Evolutionary conservation across 2,888 invertebrate species (phyloP).

Genomic region (Ornithoptera alexandrae): DNA sequence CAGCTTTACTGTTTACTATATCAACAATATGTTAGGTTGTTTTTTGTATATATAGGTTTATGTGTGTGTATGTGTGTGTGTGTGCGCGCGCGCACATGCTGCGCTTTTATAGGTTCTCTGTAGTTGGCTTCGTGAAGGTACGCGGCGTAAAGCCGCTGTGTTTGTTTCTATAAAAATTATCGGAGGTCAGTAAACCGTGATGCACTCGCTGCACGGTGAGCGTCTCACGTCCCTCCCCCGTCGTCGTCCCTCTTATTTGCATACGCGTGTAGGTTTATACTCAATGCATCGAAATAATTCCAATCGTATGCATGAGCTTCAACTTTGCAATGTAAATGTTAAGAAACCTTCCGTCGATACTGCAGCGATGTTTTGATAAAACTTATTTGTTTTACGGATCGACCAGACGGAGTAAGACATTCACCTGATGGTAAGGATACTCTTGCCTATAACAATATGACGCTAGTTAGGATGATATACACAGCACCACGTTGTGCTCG

Average conservation of each 20-base stretch:
- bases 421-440: too few relatives aligned
- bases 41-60: not conserved
- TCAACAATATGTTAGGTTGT: too few relatives aligned
- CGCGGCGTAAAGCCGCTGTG: not conserved
- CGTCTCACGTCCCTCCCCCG: slow-evolving; percentile 10
- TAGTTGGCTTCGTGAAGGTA: not conserved
- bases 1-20: too few relatives aligned
- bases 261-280: slow-evolving; percentile 25
- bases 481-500: too few relatives aligned
- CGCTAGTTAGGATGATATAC: too few relatives aligned
- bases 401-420: too few relatives aligned
- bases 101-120: not conserved
- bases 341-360: too few relatives aligned
- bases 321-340: too few relatives aligned
- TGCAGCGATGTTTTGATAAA: too few relatives aligned
- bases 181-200: slow-evolving; percentile 50
- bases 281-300: slow-evolving; percentile 9
- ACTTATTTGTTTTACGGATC: too few relatives aligned
- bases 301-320: not conserved
- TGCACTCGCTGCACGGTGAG: slow-evolving; percentile 32
- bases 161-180: slow-evolving; percentile 45
- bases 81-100: not conserved
- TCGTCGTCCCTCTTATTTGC: slow-evolving; percentile 26
- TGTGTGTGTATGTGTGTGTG: not conserved
- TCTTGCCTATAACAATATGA: too few relatives aligned